Conservation (phyloP, 2,888 invertebrate species). For the Ophioninae sp. region DNA sequence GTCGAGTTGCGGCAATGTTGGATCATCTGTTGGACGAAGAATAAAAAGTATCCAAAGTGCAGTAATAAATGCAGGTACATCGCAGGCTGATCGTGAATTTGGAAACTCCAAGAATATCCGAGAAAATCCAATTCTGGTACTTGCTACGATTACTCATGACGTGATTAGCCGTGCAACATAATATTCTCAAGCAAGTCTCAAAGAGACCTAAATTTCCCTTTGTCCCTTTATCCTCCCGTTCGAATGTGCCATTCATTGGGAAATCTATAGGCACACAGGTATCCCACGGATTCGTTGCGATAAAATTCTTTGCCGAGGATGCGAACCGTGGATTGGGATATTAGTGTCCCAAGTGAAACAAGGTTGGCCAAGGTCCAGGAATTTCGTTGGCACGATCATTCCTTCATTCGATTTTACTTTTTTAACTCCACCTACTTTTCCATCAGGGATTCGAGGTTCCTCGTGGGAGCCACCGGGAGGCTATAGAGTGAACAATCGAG, state of each 20-base stretch:
- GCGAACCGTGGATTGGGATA: conserved; percentile 2
- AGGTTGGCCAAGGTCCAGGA: conserved; percentile 40
- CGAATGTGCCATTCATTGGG: not conserved
- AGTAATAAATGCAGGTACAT: not conserved
- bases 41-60: not conserved
- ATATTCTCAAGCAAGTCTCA: conserved; percentile 15
- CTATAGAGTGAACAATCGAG: conserved; percentile 13
- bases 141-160: not conserved
- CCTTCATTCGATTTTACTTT: conserved; percentile 5
- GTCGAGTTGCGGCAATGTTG: not conserved
- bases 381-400: conserved; percentile 14
- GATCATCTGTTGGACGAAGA: not conserved
- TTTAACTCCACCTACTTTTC: not conserved
- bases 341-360: conserved; percentile 27
- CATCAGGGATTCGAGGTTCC: conserved; percentile 17
- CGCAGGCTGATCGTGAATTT: not conserved
- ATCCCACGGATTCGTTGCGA: conserved; percentile 8
- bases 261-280: conserved; percentile 1
- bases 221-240: conserved; percentile 9
- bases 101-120: conserved; percentile 11
- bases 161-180: conserved; percentile 15
- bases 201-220: not conserved
- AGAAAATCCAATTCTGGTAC: not conserved
- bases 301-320: conserved; percentile 7
- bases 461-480: not conserved